Conservation (phyloP, 2,888 invertebrate genomes). For the Lasioglossum calceatum region DNA sequence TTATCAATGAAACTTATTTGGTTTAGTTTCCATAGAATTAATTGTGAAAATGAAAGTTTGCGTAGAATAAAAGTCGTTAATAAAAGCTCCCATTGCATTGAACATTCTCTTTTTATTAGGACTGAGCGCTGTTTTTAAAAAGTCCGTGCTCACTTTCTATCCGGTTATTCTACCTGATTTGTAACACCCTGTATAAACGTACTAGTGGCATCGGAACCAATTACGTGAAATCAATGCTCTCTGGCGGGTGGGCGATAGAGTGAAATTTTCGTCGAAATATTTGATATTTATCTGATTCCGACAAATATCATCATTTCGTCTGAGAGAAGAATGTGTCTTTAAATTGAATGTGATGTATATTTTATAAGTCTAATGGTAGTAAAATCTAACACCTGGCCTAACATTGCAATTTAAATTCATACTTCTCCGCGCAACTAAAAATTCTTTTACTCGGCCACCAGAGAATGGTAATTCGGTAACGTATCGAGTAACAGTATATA, state of each 20-base stretch:
- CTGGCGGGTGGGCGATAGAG: neutral
- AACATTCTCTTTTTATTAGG: neutral
- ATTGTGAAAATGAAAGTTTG: neutral
- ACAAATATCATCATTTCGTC: no score
- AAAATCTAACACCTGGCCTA: neutral
- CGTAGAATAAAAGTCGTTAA: neutral
- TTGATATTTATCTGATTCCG: no score
- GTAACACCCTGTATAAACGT: neutral
- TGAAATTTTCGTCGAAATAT: neutral
- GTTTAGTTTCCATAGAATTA: neutral
- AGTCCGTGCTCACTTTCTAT: neutral
- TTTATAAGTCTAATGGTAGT: neutral
- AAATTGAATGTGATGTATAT: no score
- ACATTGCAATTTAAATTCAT: no score
- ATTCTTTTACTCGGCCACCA: no score
- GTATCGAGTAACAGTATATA: neutral
- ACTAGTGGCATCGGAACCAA: neutral
- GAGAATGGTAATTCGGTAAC: neutral
- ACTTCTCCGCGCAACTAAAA: neutral
- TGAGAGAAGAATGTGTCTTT: no score
- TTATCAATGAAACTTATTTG: neutral
- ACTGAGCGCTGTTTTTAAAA: neutral
- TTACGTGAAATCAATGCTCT: neutral
- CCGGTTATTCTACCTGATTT: conserved; percentile 13
- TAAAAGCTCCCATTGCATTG: neutral